These are phyloP conservation scores for Phymastichus coffea DNA, from an alignment of 1,140 invertebrate genomes.

Conservation along the genomic window DNA sequence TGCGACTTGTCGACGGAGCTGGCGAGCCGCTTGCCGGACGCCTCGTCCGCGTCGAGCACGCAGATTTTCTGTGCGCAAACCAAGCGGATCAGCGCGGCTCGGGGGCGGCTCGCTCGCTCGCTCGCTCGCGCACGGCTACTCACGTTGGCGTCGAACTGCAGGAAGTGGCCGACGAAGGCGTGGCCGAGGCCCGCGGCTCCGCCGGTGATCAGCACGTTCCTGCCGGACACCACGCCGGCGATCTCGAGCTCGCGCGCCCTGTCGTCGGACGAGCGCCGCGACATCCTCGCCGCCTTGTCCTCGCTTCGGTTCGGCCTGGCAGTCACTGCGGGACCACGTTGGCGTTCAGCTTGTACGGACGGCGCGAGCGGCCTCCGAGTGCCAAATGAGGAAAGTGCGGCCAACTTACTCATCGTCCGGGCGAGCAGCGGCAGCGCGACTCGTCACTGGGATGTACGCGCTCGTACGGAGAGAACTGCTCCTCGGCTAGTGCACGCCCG, in stretches of 20 bases:
- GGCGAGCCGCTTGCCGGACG: constrained; percentile 28
- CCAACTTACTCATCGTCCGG: too few species aligned
- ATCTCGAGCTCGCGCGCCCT: constrained; percentile 43
- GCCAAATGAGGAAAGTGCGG: too few species aligned
- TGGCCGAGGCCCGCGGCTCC: constrained; percentile 55
- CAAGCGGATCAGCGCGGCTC: too few species aligned
- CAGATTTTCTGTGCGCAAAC: constrained; percentile 40
- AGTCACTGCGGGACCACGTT: too few species aligned
- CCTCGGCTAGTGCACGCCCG: too few species aligned
- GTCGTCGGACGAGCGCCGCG: constrained; percentile 40
- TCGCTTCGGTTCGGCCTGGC: too few species aligned
- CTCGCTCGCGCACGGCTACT: too few species aligned
- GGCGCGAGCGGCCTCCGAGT: too few species aligned
- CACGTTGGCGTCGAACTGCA: constrained; percentile 53
- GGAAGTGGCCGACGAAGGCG: constrained; percentile 51
- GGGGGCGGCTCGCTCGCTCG: background rate
- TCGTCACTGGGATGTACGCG: too few species aligned
- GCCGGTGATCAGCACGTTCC: constrained; percentile 56
- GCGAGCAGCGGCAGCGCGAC: too few species aligned
- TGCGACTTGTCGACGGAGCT: constrained; percentile 38
- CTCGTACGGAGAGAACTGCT: too few species aligned
- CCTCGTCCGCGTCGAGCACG: constrained; percentile 42
- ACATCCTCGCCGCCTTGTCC: background rate
- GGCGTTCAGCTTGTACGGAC: too few species aligned
- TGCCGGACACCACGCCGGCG: constrained; percentile 41